Percentiles rank a stretch among this genome's conserved stretches.
Conservation (phyloP, 2,113 vertebrate genomes). For the Nanorana parkeri region DNA sequence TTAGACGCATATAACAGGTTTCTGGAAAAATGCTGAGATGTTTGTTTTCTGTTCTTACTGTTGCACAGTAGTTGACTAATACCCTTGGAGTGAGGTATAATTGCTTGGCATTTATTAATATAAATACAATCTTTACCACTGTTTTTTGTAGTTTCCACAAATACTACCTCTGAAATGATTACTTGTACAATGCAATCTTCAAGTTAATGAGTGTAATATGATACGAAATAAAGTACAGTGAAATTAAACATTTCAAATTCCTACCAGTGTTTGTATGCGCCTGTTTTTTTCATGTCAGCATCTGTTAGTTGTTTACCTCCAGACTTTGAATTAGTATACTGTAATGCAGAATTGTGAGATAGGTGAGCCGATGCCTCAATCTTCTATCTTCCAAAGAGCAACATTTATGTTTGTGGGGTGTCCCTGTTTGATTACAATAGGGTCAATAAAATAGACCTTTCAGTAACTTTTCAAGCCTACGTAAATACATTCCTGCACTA, state of each 20-base stretch:
- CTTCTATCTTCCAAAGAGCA: too few species aligned
- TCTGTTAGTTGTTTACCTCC: too few species aligned
- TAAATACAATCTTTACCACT: slow-evolving; percentile 4
- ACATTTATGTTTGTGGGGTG: too few species aligned
- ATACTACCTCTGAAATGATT: neutral
- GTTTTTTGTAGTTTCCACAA: neutral
- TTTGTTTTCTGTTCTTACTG: slow-evolving; percentile 32
- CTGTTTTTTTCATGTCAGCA: too few species aligned
- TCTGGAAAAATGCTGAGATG: slow-evolving; percentile 33
- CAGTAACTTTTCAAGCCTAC: too few species aligned
- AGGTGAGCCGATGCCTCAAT: too few species aligned
- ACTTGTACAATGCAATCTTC: neutral
- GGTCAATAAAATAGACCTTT: too few species aligned
- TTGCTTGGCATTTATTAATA: slow-evolving; percentile 23
- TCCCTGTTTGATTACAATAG: too few species aligned
- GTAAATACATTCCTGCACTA: too few species aligned
- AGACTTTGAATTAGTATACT: too few species aligned
- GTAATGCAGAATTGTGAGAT: too few species aligned
- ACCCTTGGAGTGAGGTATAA: slow-evolving; percentile 26
- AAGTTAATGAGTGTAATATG: neutral
- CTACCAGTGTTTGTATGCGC: too few species aligned
- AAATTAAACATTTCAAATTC: neutral
- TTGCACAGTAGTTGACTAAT: slow-evolving; percentile 39
- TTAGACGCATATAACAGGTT: slow-evolving; percentile 25
- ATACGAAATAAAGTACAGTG: neutral